Evolutionary conservation across 2,888 invertebrate species (phyloP).

Genomic region (Eristalinus sepulchralis): DNA sequence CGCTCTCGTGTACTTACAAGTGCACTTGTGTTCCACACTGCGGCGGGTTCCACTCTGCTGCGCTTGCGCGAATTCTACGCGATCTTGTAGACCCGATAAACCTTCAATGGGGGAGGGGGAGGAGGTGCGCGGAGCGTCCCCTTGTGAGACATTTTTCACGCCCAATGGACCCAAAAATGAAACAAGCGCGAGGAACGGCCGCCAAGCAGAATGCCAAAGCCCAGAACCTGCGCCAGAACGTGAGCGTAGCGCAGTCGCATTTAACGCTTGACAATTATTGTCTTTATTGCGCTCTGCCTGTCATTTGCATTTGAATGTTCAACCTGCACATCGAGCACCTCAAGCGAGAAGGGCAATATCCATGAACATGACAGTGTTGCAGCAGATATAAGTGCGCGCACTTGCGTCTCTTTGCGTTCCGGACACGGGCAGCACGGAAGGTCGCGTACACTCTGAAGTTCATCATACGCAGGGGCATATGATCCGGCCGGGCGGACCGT

Average conservation of each 20-base stretch:
- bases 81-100: conserved; percentile 49
- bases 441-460: conserved; percentile 55
- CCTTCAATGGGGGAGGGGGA: background rate
- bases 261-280: conserved; percentile 62
- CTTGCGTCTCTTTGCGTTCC: conserved; percentile 23
- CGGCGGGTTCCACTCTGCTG: conserved; percentile 48
- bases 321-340: conserved; percentile 51
- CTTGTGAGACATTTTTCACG: conserved; percentile 64
- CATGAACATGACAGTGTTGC: conserved; percentile 66
- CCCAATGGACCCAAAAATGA: conserved; percentile 52
- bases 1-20: conserved; percentile 29
- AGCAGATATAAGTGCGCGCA: background rate
- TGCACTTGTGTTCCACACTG: conserved; percentile 5
- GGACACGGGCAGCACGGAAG: conserved; percentile 56
- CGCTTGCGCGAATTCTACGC: conserved; percentile 26
- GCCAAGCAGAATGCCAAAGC: background rate
- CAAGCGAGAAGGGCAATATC: conserved; percentile 65
- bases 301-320: conserved; percentile 60
- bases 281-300: conserved; percentile 30
- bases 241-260: conserved; percentile 31
- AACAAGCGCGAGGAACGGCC: conserved; percentile 4
- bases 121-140: background rate
- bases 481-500: conserved; percentile 35
- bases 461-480: conserved; percentile 13
- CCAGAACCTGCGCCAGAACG: conserved; percentile 4